Evolutionary conservation across 2,888 invertebrate species (phyloP), one percentile per base, ranked within the genome.

Genomic region (Polydrusus pterygomalis): DNA sequence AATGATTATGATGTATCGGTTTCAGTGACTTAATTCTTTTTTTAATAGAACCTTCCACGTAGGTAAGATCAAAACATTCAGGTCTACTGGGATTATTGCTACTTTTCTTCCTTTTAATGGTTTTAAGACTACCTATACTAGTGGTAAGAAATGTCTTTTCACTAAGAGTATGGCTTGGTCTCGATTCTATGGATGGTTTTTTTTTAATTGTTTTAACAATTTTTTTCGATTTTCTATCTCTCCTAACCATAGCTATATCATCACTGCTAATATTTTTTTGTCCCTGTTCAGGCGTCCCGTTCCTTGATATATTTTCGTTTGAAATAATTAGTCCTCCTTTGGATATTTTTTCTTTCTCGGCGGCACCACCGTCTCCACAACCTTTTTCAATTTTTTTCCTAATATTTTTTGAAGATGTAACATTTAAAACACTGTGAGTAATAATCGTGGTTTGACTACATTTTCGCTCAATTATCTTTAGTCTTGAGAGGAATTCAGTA

Each of bases 91-190:
- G 17, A 15, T 54, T n/a, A 54, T 2, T 34, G 7, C 18, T 20
- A n/a, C 34, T 20, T 6, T 47, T 64, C 10, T 30, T 47, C 38
- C 56, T 72, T 58, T 40, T 45, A 13, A 54, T 13, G 7, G 17
- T 56, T 49, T 74, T 64, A 18, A 68, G 45, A 51, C 71, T 71
- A 17, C 18, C 51, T 54, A 76, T 34, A 38, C 56, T 76, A 17
- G 49, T 38, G 20, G 40, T 71, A 5, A 72, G 40, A 67, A 72
- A 71, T 1, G 68, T 72, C 38, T 56, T 67, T 34, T 76, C 72
- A 40, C 71, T 72, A 13, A 76, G 34, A 0, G 38, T 54, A 65
- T 71, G 56, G 10, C 43, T 5, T 9, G 69, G 69, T 34, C 25
- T 34, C 2, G 56, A 30, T 38, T 62, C 38, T 0, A 9, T 18